A percentile compares a stretch with the other conserved stretches of the same genome.
phyloP scores from a whole-genome alignment of 2,113 vertebrate species.

The Miniopterus natalensis region DNA sequence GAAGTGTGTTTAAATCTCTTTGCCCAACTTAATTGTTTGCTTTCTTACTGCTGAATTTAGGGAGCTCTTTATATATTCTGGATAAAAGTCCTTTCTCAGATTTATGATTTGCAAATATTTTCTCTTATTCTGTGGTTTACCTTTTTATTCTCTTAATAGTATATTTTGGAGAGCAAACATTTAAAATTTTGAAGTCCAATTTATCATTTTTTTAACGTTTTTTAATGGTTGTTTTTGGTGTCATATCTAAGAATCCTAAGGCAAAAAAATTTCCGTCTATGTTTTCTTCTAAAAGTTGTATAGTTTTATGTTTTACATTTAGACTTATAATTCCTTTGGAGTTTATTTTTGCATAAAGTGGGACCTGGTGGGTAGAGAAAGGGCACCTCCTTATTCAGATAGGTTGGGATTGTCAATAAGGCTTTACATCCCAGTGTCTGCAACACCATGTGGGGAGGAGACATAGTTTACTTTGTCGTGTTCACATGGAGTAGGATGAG shows the following conservation, averaged over 20 bases:
- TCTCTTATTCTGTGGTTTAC: not conserved
- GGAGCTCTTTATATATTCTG: not conserved
- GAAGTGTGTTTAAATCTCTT: not conserved
- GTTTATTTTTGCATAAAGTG: not conserved
- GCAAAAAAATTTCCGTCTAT: not conserved
- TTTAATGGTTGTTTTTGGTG: not conserved
- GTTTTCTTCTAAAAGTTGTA: not conserved
- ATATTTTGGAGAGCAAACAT: slow-evolving; percentile 2
- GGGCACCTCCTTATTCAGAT: not conserved
- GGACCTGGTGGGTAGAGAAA: not conserved
- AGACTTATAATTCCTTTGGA: not conserved
- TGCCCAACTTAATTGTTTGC: not conserved
- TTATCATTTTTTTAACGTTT: not conserved
- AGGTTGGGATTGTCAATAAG: not conserved
- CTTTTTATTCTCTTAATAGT: not conserved
- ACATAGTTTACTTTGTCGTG: not conserved
- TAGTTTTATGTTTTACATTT: not conserved
- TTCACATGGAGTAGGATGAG: not conserved
- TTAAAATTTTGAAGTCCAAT: not conserved
- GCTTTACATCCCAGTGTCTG: not conserved
- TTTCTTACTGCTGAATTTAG: not conserved
- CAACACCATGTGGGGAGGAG: not conserved
- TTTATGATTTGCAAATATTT: slow-evolving; percentile 22
- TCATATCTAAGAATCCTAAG: not conserved
- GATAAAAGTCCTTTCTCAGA: not conserved